Percentiles rank a stretch among this genome's conserved stretches.
phyloP scores from a whole-genome alignment of 2,113 vertebrate species.

The Neodon shergylaensis region DNA sequence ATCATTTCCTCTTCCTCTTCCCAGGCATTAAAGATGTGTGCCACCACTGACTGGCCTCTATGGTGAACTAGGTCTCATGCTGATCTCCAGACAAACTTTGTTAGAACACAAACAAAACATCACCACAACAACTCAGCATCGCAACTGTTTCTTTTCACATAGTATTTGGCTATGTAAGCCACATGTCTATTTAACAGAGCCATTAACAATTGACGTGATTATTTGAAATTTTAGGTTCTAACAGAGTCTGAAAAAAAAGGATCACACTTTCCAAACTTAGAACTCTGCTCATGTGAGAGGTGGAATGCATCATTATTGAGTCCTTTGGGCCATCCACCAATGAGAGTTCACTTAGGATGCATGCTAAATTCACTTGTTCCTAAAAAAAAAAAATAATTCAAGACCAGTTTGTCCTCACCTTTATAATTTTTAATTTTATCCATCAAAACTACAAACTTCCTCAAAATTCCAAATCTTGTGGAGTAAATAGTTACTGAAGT shows the following conservation, averaged over 20 bases:
- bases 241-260: not conserved
- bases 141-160: not conserved
- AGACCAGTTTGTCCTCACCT: too few relatives aligned
- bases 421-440: not conserved
- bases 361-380: not conserved
- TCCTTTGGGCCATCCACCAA: not conserved
- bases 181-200: not conserved
- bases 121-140: not conserved
- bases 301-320: not conserved
- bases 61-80: too few relatives aligned
- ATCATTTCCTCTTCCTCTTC: too few relatives aligned
- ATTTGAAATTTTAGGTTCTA: not conserved
- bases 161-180: not conserved
- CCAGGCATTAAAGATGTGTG: too few relatives aligned
- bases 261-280: not conserved
- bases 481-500: not conserved
- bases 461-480: not conserved
- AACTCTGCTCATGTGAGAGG: not conserved
- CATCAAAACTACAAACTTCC: not conserved
- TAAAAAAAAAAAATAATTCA: not conserved
- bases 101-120: too few relatives aligned
- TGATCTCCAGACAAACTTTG: too few relatives aligned
- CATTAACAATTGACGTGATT: not conserved
- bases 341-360: not conserved
- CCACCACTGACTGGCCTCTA: too few relatives aligned